Evolutionary conservation across 2,888 invertebrate species (phyloP).

Genomic region (Proisotoma minuta): DNA sequence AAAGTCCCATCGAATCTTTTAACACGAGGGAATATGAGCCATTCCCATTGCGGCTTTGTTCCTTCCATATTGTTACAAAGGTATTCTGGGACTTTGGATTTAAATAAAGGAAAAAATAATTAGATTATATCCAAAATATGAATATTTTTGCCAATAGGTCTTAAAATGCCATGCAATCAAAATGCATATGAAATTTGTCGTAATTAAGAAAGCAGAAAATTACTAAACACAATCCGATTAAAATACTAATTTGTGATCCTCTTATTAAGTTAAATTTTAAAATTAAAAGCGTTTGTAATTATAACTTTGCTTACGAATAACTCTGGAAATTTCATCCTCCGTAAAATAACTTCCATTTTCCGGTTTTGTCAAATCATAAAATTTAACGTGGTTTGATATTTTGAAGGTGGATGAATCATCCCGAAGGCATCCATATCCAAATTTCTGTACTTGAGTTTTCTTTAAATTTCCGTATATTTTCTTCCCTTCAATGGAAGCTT

Average conservation of each 20-base stretch:
- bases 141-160: neutral
- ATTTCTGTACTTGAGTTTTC: neutral
- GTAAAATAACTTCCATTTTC: neutral
- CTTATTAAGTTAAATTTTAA: too few species aligned
- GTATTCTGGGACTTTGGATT: neutral
- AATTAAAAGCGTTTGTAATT: neutral
- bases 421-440: neutral
- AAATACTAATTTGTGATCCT: too few species aligned
- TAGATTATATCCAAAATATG: neutral
- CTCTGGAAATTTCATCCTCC: neutral
- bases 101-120: neutral
- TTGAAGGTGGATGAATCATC: neutral
- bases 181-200: neutral
- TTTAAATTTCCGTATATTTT: neutral
- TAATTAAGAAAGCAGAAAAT: neutral
- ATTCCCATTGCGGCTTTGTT: neutral
- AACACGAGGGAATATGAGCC: neutral
- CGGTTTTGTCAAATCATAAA: neutral
- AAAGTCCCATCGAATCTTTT: neutral
- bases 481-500: too few species aligned
- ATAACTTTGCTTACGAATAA: neutral
- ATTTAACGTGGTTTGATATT: neutral
- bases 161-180: neutral
- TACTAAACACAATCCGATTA: neutral
- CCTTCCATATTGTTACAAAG: neutral